Conservation (phyloP, 2,113 vertebrate genomes). For the Heptranchias perlo region DNA sequence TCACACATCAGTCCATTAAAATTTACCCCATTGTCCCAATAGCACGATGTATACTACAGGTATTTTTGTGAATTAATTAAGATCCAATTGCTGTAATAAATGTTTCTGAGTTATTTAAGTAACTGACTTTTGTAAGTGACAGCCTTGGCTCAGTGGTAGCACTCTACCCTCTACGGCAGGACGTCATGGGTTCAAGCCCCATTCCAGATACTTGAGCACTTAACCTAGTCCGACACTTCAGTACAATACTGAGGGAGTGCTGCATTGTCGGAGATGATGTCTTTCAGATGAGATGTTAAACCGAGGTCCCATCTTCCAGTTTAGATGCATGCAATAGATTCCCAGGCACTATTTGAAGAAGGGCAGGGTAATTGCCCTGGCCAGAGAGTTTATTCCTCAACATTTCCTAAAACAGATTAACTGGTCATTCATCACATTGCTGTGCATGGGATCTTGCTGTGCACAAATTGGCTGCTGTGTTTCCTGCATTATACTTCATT, state of each 20-base stretch:
- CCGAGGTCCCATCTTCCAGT: neutral
- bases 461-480: neutral
- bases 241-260: neutral
- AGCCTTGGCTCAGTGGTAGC: neutral
- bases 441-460: neutral
- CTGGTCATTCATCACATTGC: neutral
- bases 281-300: neutral
- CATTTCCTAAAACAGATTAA: neutral
- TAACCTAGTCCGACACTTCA: neutral
- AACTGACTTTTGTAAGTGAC: neutral
- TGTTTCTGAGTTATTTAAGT: neutral
- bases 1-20: neutral
- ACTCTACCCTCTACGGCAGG: neutral
- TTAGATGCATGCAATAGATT: neutral
- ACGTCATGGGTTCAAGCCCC: neutral
- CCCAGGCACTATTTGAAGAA: neutral
- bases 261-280: neutral
- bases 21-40: neutral
- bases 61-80: neutral
- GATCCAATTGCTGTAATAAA: neutral
- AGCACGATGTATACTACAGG: neutral
- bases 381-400: neutral
- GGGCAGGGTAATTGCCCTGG: neutral
- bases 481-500: neutral
- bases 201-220: neutral